Base-by-base conservation (phyloP, 2,888 invertebrate genomes). In the Pycnomerus fuliginosus region DNA sequence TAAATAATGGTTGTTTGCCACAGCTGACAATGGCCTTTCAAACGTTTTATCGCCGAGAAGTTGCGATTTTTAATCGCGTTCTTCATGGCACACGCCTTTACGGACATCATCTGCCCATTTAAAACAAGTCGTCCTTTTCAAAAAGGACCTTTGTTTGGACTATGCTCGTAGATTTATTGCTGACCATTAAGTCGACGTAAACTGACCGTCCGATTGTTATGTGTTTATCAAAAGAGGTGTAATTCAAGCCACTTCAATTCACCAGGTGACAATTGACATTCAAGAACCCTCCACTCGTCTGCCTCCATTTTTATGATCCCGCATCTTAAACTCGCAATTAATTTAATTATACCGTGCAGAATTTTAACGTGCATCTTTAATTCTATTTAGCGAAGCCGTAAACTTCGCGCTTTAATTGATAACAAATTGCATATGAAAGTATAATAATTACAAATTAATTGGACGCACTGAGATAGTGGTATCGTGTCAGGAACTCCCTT, bases 351-450 rank as follows among this genome's bases (percentile, higher is more conserved):
- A 43, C 14, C 36, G 32, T 43, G 36, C 37, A 43, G 32, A 36
- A 16, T 43, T 15, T 20, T 22, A 37, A 13, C 16, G 36, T 30
- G 20, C 25, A 13, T 24, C 16, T 27, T 40, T 34, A 27, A 33
- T 34, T 35, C 16, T 35, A 38, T 37, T 43, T 37, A 24, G 27
- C 31, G 20, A 43, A 23, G 23, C 24, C 10, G 41, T 41, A 39
- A 48, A 48, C 36, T 48, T 29, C 30, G 42, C 45, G 43, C 27
- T 44, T 25, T 52, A 52, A 49, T 49, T 52, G 47, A 43, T 47
- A 46, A 52, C 49, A 52, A 52, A 52, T 52, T 52, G 44, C 48
- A 44, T 8, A 28, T 11, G 12, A 28, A 25, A 25, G 8, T 13
- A n/a, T 28, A n/a, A n/a, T n/a, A n/a, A n/a, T n/a, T n/a, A n/a